Percentiles rank a stretch among this genome's conserved stretches.
These are phyloP conservation scores for Eriosoma lanigerum DNA, from an alignment of 1,140 invertebrate species.

Conservation along the genomic window DNA sequence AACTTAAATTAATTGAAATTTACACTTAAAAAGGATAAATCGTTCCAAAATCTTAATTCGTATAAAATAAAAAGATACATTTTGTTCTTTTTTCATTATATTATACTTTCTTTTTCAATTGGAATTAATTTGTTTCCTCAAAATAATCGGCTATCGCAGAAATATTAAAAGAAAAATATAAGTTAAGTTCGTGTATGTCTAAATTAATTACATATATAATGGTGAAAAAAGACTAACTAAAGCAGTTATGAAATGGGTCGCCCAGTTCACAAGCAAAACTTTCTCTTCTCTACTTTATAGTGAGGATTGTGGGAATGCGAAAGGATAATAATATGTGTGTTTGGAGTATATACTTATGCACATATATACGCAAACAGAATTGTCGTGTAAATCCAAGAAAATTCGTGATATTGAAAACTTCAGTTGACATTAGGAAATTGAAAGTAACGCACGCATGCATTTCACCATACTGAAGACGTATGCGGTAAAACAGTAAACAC, in stretches of 20 bases:
- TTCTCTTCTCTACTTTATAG: conserved; percentile 19
- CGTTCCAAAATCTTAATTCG: no score
- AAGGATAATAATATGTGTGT: background rate
- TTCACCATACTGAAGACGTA: background rate
- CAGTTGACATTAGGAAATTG: conserved; percentile 41
- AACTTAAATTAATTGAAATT: no score
- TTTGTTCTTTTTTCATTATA: no score
- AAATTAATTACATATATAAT: conserved; percentile 10
- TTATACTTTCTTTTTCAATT: no score
- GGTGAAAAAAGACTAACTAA: background rate
- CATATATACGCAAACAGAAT: background rate
- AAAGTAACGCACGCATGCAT: conserved; percentile 21
- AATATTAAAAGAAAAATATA: conserved; percentile 15
- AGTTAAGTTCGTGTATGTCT: conserved; percentile 7
- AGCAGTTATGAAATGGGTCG: conserved; percentile 46
- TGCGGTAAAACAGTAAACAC: background rate
- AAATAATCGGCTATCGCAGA: no score
- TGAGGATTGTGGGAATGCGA: background rate
- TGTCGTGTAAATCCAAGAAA: conserved; percentile 16
- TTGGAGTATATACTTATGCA: background rate
- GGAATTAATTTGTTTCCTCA: no score
- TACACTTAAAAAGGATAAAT: no score
- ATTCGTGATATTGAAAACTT: conserved; percentile 23
- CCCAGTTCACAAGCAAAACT: conserved; percentile 25
- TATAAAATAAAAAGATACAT: no score